Percentiles rank a stretch among this genome's conserved stretches.
These are phyloP conservation scores for Monochamus saltuarius DNA, from an alignment of 1,140 invertebrate species.

Conservation along the genomic window DNA sequence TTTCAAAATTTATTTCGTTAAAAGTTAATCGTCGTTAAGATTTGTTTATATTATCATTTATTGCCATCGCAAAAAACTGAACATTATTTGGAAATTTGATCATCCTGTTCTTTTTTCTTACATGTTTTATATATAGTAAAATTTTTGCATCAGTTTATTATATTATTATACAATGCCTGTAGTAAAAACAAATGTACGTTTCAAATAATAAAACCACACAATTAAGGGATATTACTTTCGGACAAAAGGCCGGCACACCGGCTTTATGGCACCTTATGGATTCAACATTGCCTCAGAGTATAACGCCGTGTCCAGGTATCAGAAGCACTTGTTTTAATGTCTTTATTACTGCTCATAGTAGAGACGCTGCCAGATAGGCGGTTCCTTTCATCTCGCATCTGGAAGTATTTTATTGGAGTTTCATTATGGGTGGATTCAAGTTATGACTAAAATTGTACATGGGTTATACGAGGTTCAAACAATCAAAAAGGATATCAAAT, in stretches of 20 bases:
- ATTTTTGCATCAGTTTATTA: no score
- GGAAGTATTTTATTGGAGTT: conserved; percentile 14
- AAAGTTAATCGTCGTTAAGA: no score
- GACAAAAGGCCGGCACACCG: conserved; percentile 5
- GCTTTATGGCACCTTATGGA: conserved; percentile 12
- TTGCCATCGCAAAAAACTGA: no score
- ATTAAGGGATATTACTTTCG: no score
- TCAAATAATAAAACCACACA: no score
- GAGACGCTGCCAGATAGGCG: neutral
- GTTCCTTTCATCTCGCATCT: conserved; percentile 6
- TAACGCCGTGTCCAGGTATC: conserved; percentile 6
- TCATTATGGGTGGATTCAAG: conserved; percentile 9
- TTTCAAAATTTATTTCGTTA: no score
- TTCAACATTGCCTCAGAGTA: conserved; percentile 5
- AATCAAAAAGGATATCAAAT: neutral
- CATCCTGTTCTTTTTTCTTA: no score
- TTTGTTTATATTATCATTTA: no score
- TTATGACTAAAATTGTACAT: conserved; percentile 1
- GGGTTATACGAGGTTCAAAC: neutral
- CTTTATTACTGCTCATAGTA: conserved; percentile 10
- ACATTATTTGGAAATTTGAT: no score
- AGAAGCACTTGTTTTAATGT: conserved; percentile 22
- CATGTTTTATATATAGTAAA: no score
- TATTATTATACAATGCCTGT: no score
- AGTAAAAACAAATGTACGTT: no score